These are phyloP conservation scores for Panonychus citri DNA, from an alignment of 1,140 invertebrate genomes.

Conservation along the genomic window DNA sequence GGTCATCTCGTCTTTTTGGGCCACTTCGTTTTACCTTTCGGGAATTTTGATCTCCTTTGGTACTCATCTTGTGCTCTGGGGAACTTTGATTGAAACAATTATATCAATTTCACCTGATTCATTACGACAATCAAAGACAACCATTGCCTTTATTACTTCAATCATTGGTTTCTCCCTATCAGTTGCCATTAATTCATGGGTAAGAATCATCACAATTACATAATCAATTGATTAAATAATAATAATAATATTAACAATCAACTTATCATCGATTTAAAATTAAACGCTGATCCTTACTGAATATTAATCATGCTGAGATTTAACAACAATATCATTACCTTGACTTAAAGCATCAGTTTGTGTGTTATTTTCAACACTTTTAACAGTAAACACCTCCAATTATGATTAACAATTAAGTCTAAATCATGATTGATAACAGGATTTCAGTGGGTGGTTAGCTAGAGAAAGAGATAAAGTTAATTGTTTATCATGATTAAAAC, in stretches of 20 bases:
- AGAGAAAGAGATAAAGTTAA: no score
- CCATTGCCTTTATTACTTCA: slow-evolving; percentile 61
- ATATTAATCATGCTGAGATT: no score
- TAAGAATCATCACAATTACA: slow-evolving; percentile 26
- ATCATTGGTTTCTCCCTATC: slow-evolving; percentile 54
- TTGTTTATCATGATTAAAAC: no score
- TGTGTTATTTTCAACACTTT: no score
- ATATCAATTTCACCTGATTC: slow-evolving; percentile 67
- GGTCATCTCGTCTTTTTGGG: slow-evolving; percentile 56
- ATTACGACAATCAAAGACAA: slow-evolving; percentile 62
- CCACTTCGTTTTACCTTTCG: slow-evolving; percentile 57
- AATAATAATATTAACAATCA: not conserved
- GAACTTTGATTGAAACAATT: slow-evolving; percentile 48
- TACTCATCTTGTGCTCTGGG: slow-evolving; percentile 47
- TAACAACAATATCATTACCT: no score
- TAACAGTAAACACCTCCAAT: no score
- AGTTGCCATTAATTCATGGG: slow-evolving; percentile 69
- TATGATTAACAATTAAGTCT: no score
- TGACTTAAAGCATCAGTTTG: no score
- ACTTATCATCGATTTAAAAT: not conserved
- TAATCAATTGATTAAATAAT: not conserved
- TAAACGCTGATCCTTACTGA: no score
- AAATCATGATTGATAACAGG: no score
- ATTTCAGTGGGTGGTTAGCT: no score
- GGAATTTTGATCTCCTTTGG: slow-evolving; percentile 62